Evolutionary conservation across 1,140 invertebrate genomes (phyloP), one percentile per base, ranked within the genome.

Genomic region (Meloidogyne exigua): DNA sequence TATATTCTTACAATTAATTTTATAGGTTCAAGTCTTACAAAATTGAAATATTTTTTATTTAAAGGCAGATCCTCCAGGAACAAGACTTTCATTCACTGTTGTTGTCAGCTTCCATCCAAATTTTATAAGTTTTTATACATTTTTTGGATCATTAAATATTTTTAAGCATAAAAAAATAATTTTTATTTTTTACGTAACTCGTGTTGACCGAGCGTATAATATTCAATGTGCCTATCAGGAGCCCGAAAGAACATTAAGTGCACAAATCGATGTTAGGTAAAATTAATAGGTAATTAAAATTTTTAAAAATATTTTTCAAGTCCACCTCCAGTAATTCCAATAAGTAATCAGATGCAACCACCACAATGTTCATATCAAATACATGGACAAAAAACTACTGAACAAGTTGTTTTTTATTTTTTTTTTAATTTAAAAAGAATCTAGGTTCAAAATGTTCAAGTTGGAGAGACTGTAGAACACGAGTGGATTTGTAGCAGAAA

Each of bases 151-250:
- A n/a, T n/a, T n/a, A n/a, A n/a, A n/a, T n/a, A n/a, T n/a, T n/a
- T n/a, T n/a, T n/a, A n/a, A n/a, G n/a, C n/a, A n/a, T n/a, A n/a
- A n/a, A n/a, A n/a, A n/a, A n/a, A n/a, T n/a, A 39, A 39, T 39
- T 7, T 39, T 39, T 39, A 7, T 23, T 26, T 71, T 44, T 62
- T 18, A 26, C 28, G 10, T 71, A 57, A 57, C 71, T 23, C 81
- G 81, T 63, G 74, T 82, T 12, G 81, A 82, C 28, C n/a, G 77
- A 15, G 81, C 81, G 15, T 82, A 82, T 49, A 77, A 83, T 79
- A 76, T 82, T 23, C 71, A 82, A 23, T 82, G 81, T 63, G 72
- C 81, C 32, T 82, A 83, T 76, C 68, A 76, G 32, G 81, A 82
- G 66, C 68, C 71, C 32, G 73, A 80, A 26, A 39, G 68, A 15